These are phyloP conservation scores for Xiphophorus maculatus DNA, from an alignment of 2,113 vertebrate species.

Conservation along the genomic window DNA sequence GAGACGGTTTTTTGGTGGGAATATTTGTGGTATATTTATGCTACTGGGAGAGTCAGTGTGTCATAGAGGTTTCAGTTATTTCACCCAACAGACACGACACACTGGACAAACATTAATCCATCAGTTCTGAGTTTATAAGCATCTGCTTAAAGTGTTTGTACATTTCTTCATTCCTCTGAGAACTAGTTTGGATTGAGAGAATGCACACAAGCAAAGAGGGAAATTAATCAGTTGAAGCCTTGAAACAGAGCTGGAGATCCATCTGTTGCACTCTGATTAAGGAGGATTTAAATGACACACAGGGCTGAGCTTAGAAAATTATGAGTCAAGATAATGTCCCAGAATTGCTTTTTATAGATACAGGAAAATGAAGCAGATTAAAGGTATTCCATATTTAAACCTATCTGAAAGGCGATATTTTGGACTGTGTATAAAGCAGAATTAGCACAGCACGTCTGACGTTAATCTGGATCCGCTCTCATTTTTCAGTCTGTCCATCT, in stretches of 20 bases:
- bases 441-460: too few relatives aligned
- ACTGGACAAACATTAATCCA: constrained; percentile 9
- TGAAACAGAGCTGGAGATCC: constrained; percentile 34
- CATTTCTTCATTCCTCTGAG: background rate
- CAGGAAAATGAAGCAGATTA: background rate
- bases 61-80: background rate
- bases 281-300: constrained; percentile 63
- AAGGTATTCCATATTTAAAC: background rate
- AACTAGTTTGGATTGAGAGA: background rate
- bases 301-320: constrained; percentile 49
- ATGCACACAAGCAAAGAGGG: background rate
- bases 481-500: constrained; percentile 33
- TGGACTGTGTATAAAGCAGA: too few relatives aligned
- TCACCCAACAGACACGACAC: constrained; percentile 21
- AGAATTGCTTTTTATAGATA: constrained; percentile 29
- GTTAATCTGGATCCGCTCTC: background rate
- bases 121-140: constrained; percentile 8
- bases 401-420: background rate
- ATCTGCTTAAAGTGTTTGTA: background rate
- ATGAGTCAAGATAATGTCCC: constrained; percentile 10
- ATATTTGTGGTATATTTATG: background rate
- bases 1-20: too few relatives aligned
- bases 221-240: constrained; percentile 8
- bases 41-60: background rate
- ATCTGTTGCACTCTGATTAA: constrained; percentile 62